A percentile compares a stretch with the other conserved stretches of the same genome.
Evolutionary conservation across 2,113 vertebrate genomes (phyloP).

Genomic region (Circaetus cinerascens): DNA sequence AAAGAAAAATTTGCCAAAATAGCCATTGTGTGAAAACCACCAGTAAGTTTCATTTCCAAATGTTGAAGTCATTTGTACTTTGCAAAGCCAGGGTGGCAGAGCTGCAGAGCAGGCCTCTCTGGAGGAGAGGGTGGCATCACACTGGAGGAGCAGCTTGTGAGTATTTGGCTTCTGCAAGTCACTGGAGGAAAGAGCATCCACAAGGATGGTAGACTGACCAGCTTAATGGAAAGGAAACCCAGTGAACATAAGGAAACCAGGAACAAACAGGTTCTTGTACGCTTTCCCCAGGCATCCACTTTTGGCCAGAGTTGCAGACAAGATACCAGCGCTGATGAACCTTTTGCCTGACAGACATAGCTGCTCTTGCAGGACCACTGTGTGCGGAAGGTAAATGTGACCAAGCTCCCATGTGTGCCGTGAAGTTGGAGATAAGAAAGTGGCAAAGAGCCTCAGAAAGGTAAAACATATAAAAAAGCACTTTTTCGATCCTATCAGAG

Average conservation of each 20-base stretch:
- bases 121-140: background rate
- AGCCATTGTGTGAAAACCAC: background rate
- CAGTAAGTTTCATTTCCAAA: background rate
- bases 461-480: background rate
- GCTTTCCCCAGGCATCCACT: background rate
- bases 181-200: background rate
- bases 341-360: background rate
- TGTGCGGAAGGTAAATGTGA: background rate
- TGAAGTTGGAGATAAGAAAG: background rate
- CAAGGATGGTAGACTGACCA: background rate
- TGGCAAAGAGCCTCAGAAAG: background rate
- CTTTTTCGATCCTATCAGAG: background rate
- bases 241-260: background rate
- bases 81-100: background rate
- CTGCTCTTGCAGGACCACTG: background rate
- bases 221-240: background rate
- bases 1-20: background rate
- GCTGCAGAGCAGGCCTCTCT: background rate
- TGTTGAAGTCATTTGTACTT: background rate
- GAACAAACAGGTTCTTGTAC: background rate
- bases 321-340: rapidly evolving
- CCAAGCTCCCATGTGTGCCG: background rate
- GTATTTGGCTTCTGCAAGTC: background rate
- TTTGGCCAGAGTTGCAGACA: background rate
- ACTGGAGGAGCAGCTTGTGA: background rate